Evolutionary conservation across 2,113 vertebrate genomes (phyloP).

Genomic region (Narcine bancroftii): DNA sequence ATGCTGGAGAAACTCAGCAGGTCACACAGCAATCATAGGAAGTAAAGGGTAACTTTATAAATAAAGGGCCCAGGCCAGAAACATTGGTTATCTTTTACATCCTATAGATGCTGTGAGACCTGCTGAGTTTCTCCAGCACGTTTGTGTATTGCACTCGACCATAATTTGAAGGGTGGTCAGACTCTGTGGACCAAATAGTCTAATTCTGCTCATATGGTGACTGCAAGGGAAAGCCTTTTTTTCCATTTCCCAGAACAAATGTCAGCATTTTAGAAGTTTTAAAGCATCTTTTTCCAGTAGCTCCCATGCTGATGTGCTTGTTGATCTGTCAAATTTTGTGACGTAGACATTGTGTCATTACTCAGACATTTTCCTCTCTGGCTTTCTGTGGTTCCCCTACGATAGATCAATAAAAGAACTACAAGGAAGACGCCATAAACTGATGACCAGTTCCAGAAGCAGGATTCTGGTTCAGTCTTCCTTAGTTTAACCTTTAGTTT

Average conservation of each 20-base stretch:
- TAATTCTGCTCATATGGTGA: too few relatives aligned
- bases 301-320: not conserved
- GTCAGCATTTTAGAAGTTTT: not conserved
- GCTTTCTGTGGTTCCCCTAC: not conserved
- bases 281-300: not conserved
- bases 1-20: too few relatives aligned
- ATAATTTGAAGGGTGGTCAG: too few relatives aligned
- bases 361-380: not conserved
- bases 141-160: too few relatives aligned
- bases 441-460: not conserved
- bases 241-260: not conserved
- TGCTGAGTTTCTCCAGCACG: too few relatives aligned
- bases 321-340: not conserved
- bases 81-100: too few relatives aligned
- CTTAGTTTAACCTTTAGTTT: not conserved
- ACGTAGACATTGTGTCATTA: slow-evolving; percentile 13
- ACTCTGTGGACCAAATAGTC: too few relatives aligned
- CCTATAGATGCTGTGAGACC: too few relatives aligned
- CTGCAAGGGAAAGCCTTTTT: not conserved
- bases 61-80: too few relatives aligned
- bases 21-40: too few relatives aligned
- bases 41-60: too few relatives aligned
- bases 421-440: not conserved
- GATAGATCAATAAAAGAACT: not conserved
- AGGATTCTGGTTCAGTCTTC: not conserved